Percentiles rank a stretch among this genome's conserved stretches.
These are phyloP conservation scores for Bubo blakistoni DNA, from an alignment of 2,113 vertebrate species.

Conservation along the genomic window DNA sequence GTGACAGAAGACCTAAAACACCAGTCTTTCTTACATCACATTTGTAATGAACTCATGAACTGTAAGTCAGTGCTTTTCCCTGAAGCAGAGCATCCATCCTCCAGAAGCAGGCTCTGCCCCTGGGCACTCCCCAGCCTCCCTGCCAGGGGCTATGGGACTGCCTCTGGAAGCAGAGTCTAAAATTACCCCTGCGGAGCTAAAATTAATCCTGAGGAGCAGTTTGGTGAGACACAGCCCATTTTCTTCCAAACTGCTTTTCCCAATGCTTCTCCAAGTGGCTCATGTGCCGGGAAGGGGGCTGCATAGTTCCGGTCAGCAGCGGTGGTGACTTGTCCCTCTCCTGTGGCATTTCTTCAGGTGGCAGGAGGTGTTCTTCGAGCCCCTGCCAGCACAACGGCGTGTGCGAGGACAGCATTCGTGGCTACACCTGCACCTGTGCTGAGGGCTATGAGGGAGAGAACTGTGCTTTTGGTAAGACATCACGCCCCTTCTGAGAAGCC, in stretches of 20 bases:
- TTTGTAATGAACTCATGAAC: accelerated
- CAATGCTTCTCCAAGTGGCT: accelerated
- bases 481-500: background rate
- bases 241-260: background rate
- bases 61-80: background rate
- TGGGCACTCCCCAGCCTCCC: background rate
- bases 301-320: accelerated
- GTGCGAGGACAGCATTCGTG: conserved; percentile 76
- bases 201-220: background rate
- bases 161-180: background rate
- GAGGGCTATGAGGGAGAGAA: conserved; percentile 74
- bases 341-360: conserved; percentile 42
- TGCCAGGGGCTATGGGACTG: background rate
- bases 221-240: background rate
- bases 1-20: background rate
- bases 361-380: conserved; percentile 76
- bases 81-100: background rate
- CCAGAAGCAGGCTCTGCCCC: background rate
- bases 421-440: conserved; percentile 79
- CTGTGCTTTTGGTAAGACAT: conserved; percentile 74
- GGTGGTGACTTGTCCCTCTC: background rate
- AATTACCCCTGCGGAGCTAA: background rate
- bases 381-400: conserved; percentile 82
- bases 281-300: accelerated
- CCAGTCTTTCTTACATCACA: background rate